These are phyloP conservation scores for Philopotamus ludificatus DNA, from an alignment of 1,140 invertebrate genomes.

Conservation along the genomic window DNA sequence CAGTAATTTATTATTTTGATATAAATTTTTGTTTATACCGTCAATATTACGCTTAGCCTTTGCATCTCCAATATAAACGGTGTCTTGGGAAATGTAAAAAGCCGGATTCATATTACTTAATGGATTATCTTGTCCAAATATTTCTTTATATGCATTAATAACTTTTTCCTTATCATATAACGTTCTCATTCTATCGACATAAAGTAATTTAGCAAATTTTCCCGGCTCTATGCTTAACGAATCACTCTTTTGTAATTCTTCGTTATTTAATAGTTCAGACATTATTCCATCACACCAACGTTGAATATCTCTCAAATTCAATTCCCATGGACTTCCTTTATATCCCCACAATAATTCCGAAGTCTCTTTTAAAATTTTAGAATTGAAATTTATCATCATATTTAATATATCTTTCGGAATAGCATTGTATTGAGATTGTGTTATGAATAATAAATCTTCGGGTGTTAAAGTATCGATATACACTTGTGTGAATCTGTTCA, in stretches of 20 bases:
- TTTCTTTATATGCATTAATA: conserved; percentile 58
- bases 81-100: conserved; percentile 55
- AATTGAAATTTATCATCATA: conserved; percentile 82
- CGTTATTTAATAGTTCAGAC: conserved; percentile 29
- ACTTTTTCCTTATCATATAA: conserved; percentile 68
- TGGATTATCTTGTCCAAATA: conserved; percentile 59
- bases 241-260: conserved; percentile 20
- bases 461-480: conserved; percentile 79
- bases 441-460: conserved; percentile 71
- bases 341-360: conserved; percentile 68
- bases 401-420: conserved; percentile 59
- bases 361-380: conserved; percentile 64
- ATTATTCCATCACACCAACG: conserved; percentile 82
- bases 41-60: conserved; percentile 51
- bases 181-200: conserved; percentile 78
- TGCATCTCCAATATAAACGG: conserved; percentile 63
- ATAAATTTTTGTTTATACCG: conserved; percentile 48
- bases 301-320: conserved; percentile 93
- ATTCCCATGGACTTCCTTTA: conserved; percentile 89
- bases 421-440: conserved; percentile 57
- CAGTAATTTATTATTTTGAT: conserved; percentile 54
- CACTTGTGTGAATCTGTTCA: conserved; percentile 98
- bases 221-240: conserved; percentile 61
- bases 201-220: conserved; percentile 73
- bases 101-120: conserved; percentile 52